A percentile compares a stretch with the other conserved stretches of the same genome.
Evolutionary conservation across 2,113 vertebrate genomes (phyloP).

Genomic region (Echinops telfairi): DNA sequence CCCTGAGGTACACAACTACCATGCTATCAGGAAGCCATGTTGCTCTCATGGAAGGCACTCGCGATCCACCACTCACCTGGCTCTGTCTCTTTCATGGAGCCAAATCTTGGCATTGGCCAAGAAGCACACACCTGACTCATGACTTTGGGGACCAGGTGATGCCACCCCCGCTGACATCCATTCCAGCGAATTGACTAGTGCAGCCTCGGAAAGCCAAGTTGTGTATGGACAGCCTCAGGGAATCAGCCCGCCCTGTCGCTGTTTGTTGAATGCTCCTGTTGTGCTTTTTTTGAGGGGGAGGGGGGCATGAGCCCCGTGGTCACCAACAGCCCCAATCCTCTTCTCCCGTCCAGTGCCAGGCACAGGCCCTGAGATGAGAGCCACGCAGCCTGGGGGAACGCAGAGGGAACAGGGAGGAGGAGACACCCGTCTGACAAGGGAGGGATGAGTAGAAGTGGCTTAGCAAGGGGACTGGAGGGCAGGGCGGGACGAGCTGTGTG

Average conservation of each 20-base stretch:
- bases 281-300: no score
- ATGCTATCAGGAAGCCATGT: no score
- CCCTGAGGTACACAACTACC: no score
- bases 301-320: not conserved
- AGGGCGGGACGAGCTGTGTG: not conserved
- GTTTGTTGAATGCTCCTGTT: no score
- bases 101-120: no score
- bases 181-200: not conserved
- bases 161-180: not conserved
- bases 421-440: not conserved
- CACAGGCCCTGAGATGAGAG: rapidly evolving
- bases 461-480: not conserved
- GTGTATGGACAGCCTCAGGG: not conserved
- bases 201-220: not conserved
- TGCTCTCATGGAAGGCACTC: no score
- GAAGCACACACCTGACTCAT: no score
- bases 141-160: not conserved
- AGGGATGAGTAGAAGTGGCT: not conserved
- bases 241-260: no score
- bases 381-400: no score
- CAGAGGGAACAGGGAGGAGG: not conserved
- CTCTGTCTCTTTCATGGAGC: no score
- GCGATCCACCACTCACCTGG: no score
- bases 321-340: not conserved
- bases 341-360: no score